Conservation (phyloP, 2,113 vertebrate genomes). For the Gambusia holbrooki region DNA sequence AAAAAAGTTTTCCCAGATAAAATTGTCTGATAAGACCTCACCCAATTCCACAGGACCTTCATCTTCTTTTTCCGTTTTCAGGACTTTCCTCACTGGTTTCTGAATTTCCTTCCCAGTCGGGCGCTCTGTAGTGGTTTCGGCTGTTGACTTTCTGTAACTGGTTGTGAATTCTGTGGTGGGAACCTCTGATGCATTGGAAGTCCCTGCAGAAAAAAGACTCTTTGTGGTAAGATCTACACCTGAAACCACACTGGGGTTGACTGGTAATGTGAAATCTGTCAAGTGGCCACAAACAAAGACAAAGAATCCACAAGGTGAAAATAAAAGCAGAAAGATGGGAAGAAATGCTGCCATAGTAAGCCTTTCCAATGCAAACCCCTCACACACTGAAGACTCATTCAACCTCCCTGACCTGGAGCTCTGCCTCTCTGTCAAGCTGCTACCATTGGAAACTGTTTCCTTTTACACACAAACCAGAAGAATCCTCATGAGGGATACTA, state of each 20-base stretch:
- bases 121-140: slow-evolving; percentile 15
- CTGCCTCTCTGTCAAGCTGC: background rate
- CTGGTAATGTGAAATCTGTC: background rate
- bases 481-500: background rate
- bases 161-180: slow-evolving; percentile 21
- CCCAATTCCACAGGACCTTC: slow-evolving; percentile 62
- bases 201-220: slow-evolving; percentile 29
- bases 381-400: slow-evolving; percentile 34
- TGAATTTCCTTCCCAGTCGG: slow-evolving; percentile 32
- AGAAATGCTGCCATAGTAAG: slow-evolving; percentile 47
- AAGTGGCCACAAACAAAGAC: background rate
- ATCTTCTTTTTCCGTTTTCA: slow-evolving; percentile 7
- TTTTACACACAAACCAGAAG: slow-evolving; percentile 23
- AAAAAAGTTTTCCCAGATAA: background rate
- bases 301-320: slow-evolving; percentile 17
- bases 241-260: background rate
- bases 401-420: slow-evolving; percentile 32
- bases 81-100: slow-evolving; percentile 18
- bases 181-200: slow-evolving; percentile 14
- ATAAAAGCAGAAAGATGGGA: slow-evolving; percentile 28
- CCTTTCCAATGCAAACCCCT: slow-evolving; percentile 6
- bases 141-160: slow-evolving; percentile 11
- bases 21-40: slow-evolving; percentile 35
- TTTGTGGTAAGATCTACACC: background rate
- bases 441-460: slow-evolving; percentile 20